A percentile compares a stretch with the other conserved stretches of the same genome.
These are phyloP conservation scores for Acanthisitta chloris DNA, from an alignment of 2,113 vertebrate genomes.

Conservation along the genomic window DNA sequence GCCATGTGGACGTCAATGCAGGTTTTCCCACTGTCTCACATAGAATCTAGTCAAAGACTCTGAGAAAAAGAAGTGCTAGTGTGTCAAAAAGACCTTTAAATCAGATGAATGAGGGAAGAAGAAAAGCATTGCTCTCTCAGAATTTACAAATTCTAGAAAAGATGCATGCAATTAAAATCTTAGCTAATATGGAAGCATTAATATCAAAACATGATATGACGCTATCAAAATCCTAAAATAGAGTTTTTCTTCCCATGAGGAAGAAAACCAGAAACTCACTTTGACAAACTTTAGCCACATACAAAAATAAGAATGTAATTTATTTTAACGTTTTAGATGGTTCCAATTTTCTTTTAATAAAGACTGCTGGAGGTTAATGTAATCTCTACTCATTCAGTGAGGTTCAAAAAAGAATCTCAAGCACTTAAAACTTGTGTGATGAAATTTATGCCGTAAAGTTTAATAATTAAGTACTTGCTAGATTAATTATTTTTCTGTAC, in stretches of 20 bases:
- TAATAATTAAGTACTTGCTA: not conserved
- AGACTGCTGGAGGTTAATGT: not conserved
- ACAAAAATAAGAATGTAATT: not conserved
- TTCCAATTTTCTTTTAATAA: not conserved
- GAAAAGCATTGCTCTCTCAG: not conserved
- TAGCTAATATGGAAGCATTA: not conserved
- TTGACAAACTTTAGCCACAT: not conserved
- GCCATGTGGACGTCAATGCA: rapidly evolving
- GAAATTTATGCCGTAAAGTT: not conserved
- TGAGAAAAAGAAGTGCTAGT: not conserved
- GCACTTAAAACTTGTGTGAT: not conserved
- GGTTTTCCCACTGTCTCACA: not conserved
- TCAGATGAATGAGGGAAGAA: not conserved
- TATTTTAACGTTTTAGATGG: not conserved
- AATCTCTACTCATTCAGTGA: not conserved
- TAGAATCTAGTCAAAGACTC: not conserved
- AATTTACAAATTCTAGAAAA: not conserved
- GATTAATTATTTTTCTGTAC: not conserved
- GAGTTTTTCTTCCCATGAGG: not conserved
- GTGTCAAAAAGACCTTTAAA: not conserved
- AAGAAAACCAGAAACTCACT: not conserved
- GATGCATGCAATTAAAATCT: not conserved
- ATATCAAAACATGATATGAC: not conserved
- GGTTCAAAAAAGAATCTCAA: not conserved
- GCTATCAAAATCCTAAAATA: not conserved